These are phyloP conservation scores for Cairina moschata DNA, from an alignment of 2,113 vertebrate species.

Conservation along the genomic window DNA sequence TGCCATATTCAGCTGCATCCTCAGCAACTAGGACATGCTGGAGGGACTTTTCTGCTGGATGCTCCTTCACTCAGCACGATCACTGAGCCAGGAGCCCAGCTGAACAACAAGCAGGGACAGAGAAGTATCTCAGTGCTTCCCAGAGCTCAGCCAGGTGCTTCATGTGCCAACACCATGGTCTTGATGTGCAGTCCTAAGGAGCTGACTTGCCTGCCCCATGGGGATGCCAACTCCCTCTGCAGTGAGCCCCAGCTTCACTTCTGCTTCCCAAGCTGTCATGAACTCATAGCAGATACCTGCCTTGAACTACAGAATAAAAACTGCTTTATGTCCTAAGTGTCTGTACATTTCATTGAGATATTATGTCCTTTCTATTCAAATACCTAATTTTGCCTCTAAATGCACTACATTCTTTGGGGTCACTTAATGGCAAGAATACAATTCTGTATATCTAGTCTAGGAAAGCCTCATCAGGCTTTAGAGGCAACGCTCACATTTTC, in stretches of 20 bases:
- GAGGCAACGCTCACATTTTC: neutral
- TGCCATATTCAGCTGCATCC: neutral
- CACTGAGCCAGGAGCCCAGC: neutral
- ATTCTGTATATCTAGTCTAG: neutral
- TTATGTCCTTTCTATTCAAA: neutral
- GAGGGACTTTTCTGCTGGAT: neutral
- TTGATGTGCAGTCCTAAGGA: neutral
- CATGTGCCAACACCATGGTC: neutral
- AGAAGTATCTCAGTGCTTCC: neutral
- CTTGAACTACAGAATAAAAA: conserved; percentile 5
- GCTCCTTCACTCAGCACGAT: neutral
- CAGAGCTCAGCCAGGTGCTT: neutral
- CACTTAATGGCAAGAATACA: neutral
- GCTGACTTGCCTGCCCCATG: neutral
- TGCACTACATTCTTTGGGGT: neutral
- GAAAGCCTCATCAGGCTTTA: neutral
- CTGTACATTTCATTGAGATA: neutral
- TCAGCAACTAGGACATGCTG: neutral
- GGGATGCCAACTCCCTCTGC: neutral
- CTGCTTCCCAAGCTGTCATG: neutral
- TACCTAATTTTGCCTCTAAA: neutral
- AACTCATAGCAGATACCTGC: neutral
- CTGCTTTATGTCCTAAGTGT: neutral
- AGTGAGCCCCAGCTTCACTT: neutral
- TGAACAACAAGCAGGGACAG: neutral